Base-by-base conservation (phyloP, 2,888 invertebrate species). In the Dryobotodes eremita region DNA sequence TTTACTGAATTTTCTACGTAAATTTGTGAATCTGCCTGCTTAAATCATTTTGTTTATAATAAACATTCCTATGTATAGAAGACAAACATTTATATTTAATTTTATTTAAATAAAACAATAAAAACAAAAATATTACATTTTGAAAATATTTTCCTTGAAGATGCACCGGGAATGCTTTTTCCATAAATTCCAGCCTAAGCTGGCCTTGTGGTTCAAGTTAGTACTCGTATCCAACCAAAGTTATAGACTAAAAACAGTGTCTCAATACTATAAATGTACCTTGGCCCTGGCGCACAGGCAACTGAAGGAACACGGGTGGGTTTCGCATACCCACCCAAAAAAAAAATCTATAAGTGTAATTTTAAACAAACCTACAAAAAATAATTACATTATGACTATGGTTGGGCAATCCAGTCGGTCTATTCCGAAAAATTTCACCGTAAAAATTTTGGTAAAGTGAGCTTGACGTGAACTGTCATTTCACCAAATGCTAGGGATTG, bases 1-100 rank as follows among this genome's bases (percentile, higher is more conserved):
- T 36, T 65, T 26, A n/a, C 62, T 55, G 61, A 79, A 15, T 78
- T 78, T 68, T n/a, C 15, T 69, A 17, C 46, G 23, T 78, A 57
- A 62, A 69, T 72, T 57, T 62, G 46, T 65, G n/a, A 48, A 61
- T 0, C 36, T 26, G 0, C 3, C n/a, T 70, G 13, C 55, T 76
- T 36, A 48, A 20, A 23, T 46, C 2, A 26, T 59, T 1, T 26
- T 26, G 2, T 1, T 8, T 31, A 15, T 7, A 59, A 15, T 7
- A 59, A 59, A 26, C 13, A 26, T 57, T 57, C 0, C 5, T 26
- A 26, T 26, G 2, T 2, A 26, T 59, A 59, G 15, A 59, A 26
- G 15, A 15, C 57, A 59, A 26, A 26, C 13, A 26, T 26, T 59
- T 26, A n/a, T 26, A 26, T 13, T 26, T 26, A 6, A 57, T n/a